Conservation (phyloP, 2,113 vertebrate genomes). For the Eonycteris spelaea region DNA sequence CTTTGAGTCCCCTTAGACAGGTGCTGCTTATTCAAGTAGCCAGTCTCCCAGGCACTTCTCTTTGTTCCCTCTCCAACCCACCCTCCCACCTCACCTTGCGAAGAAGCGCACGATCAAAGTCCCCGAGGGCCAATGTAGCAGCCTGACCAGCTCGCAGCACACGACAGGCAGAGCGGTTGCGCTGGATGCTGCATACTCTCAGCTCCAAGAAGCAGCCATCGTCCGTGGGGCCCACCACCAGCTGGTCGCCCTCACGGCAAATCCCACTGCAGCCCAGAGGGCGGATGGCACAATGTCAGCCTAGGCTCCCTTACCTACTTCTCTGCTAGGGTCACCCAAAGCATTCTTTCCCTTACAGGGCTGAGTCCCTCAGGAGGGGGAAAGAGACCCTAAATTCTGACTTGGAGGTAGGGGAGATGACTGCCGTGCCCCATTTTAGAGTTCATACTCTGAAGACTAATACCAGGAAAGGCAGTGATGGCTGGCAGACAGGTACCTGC, state of each 20-base stretch:
- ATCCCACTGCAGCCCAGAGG: constrained; percentile 88
- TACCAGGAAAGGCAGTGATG: background rate
- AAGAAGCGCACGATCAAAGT: constrained; percentile 94
- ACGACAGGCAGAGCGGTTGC: constrained; percentile 95
- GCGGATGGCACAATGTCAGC: constrained; percentile 63
- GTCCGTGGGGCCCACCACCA: constrained; percentile 96
- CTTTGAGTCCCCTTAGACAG: background rate
- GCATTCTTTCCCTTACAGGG: background rate
- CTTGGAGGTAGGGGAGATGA: background rate
- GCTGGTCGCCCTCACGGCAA: constrained; percentile 95
- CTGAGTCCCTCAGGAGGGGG: background rate
- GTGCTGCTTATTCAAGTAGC: background rate
- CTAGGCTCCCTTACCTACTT: background rate
- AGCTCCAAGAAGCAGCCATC: constrained; percentile 91
- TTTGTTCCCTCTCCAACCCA: background rate
- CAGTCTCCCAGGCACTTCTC: background rate
- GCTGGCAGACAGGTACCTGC: background rate
- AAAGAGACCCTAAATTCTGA: constrained; percentile 19
- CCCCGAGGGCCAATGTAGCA: constrained; percentile 93
- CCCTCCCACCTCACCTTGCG: constrained; percentile 90
- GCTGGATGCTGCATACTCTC: constrained; percentile 95
- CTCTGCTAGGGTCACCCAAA: background rate
- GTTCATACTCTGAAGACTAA: background rate
- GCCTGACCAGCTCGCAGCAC: constrained; percentile 97
- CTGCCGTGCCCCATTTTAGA: background rate